Conservation (phyloP, 2,113 vertebrate genomes). For the Pteropus alecto region DNA sequence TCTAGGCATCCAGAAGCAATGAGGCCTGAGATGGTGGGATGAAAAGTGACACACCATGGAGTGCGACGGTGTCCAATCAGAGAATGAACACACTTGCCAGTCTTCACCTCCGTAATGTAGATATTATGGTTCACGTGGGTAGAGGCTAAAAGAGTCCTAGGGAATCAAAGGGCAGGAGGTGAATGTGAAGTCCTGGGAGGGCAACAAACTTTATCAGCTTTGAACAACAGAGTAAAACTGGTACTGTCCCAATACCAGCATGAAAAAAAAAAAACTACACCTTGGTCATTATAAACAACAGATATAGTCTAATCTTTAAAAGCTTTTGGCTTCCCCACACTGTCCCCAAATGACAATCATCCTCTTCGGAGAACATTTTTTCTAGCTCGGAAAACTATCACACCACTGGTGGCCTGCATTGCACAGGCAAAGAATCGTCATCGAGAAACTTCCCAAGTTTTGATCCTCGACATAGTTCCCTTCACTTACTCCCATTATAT, state of each 20-base stretch:
- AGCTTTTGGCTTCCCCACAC: background rate
- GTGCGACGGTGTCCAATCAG: slow-evolving; percentile 97
- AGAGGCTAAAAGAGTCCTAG: slow-evolving; percentile 96
- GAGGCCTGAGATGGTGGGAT: slow-evolving; percentile 97
- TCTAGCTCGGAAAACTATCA: background rate
- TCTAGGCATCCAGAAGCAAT: slow-evolving; percentile 99
- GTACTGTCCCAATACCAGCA: background rate
- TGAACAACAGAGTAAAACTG: background rate
- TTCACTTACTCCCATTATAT: slow-evolving; percentile 15
- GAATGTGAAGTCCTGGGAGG: background rate
- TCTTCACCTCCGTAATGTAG: slow-evolving; percentile 99
- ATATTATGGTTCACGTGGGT: slow-evolving; percentile 99
- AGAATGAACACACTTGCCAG: slow-evolving; percentile 97
- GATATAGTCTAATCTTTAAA: slow-evolving; percentile 23
- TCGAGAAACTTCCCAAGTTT: background rate
- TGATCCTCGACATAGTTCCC: background rate
- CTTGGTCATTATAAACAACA: background rate
- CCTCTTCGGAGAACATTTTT: slow-evolving; percentile 14
- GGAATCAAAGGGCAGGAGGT: slow-evolving; percentile 28
- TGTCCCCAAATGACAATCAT: background rate
- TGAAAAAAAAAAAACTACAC: background rate
- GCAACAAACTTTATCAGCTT: background rate
- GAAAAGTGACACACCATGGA: slow-evolving; percentile 99
- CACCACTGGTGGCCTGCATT: background rate
- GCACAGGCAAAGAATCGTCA: background rate